phyloP scores from a whole-genome alignment of 1,140 invertebrate genomes.

The Cephus cinctus region DNA sequence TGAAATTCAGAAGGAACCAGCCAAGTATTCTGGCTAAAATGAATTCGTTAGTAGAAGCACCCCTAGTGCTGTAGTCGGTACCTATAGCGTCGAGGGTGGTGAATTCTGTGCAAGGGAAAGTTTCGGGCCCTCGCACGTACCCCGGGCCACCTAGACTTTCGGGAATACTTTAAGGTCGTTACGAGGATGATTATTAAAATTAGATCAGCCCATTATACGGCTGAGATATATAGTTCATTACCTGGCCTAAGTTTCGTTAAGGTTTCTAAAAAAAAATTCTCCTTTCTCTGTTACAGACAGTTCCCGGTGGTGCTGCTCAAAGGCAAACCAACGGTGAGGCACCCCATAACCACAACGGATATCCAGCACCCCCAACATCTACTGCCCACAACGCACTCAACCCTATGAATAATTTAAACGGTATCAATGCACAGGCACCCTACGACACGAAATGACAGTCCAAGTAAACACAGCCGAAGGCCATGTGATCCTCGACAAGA shows the following conservation, averaged over 20 bases:
- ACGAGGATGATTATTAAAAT: conserved; percentile 30
- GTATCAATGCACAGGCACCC: conserved; percentile 47
- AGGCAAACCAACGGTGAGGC: conserved; percentile 48
- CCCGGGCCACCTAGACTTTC: background rate
- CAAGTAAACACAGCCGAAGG: conserved; percentile 43
- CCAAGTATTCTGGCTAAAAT: conserved; percentile 19
- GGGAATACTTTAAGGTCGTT: background rate
- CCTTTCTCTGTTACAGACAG: conserved; percentile 37
- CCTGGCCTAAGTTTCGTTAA: background rate
- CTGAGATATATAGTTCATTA: no score
- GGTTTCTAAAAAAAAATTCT: background rate
- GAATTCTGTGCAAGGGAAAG: no score
- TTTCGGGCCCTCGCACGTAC: background rate
- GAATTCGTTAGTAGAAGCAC: conserved; percentile 30
- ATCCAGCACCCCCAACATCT: conserved; percentile 45
- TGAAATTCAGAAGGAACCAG: no score
- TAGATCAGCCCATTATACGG: no score
- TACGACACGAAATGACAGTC: conserved; percentile 55
- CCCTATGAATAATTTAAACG: conserved; percentile 54
- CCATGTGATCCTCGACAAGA: no score
- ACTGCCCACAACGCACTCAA: conserved; percentile 45
- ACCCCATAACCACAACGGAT: conserved; percentile 51
- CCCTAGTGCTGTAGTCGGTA: conserved; percentile 4
- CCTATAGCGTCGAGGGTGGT: background rate
- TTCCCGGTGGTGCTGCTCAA: conserved; percentile 30